Base-by-base conservation (phyloP, 2,797 vertebrate species). In the Anguilla marmorata region DNA sequence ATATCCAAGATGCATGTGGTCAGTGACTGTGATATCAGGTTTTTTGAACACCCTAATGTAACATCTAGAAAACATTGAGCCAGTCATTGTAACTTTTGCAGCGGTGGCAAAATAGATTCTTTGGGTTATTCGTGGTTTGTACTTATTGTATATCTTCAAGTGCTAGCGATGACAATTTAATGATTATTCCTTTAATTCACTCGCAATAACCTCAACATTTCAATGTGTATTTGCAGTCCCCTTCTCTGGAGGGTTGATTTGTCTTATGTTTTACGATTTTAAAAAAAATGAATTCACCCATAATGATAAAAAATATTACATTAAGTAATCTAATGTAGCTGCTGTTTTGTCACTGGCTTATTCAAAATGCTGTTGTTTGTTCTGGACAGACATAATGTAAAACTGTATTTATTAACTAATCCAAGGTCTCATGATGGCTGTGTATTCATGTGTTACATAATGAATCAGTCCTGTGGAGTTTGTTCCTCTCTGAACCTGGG, bases 401-500 rank as follows among this genome's bases (percentile, higher is more conserved):
- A 76, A 76, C 33, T 76, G 33, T 11, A 41, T 37, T 76, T 76
- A 16, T 33, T 16, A 41, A 76, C 41, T 76, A 76, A 16, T 76
- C 12, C 4, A 19, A 76, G 72, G 72, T 37, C 72, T 76, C 72
- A 76, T 76, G 33, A 76, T 76, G 33, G 69, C 27, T 9, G 27
- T 30, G 27, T 72, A 11, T 12, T 3, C 8, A n/a, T 30, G 27
- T 30, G 69, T 72, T 72, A 72, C 9, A 72, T 33, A 76, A 3
- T 41, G 33, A 76, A 41, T 76, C 19, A 37, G 74, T 76, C 74
- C 30, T 41, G 30, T 76, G 72, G 72, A 72, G 30, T 11, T 27
- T 72, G 7, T 72, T 72, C 27, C 69, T 72, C n/a, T 72, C 27
- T 72, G 69, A 72, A 27, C 69, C 69, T 72, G n/a, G 69, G 69